Evolutionary conservation across 2,888 invertebrate genomes (phyloP).

Genomic region (Acrobasis suavella): DNA sequence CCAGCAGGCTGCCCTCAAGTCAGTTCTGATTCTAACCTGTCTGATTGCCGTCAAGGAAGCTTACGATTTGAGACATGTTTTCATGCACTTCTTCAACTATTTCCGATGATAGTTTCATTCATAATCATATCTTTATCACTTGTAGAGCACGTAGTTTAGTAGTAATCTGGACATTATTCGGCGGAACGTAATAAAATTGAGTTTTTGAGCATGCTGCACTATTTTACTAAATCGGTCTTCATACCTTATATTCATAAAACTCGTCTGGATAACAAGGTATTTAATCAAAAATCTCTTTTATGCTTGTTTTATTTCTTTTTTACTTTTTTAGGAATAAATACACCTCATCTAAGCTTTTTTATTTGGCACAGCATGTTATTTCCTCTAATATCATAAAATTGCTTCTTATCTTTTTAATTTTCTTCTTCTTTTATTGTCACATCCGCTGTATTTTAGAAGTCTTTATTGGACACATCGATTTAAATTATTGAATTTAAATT

Average conservation of each 20-base stretch:
- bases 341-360: too few relatives aligned
- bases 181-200: not conserved
- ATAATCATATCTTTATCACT: not conserved
- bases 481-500: too few relatives aligned
- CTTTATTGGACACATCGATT: too few relatives aligned
- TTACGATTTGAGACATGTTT: conserved; percentile 25
- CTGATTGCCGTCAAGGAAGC: conserved; percentile 27
- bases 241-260: not conserved
- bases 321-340: too few relatives aligned
- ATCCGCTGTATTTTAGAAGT: too few relatives aligned
- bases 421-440: too few relatives aligned
- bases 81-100: conserved; percentile 19
- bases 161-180: too few relatives aligned
- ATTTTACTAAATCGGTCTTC: conserved; percentile 11
- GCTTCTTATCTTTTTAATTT: too few relatives aligned
- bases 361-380: too few relatives aligned
- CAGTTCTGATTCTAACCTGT: conserved; percentile 36
- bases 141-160: not conserved
- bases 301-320: too few relatives aligned
- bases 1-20: conserved; percentile 89
- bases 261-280: not conserved
- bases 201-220: conserved; percentile 10
- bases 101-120: conserved; percentile 14
- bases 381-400: too few relatives aligned
- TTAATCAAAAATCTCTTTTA: not conserved